Percentiles rank a stretch among this genome's conserved stretches.
Evolutionary conservation across 2,113 vertebrate species (phyloP).

Genomic region (Thunnus maccoyii): DNA sequence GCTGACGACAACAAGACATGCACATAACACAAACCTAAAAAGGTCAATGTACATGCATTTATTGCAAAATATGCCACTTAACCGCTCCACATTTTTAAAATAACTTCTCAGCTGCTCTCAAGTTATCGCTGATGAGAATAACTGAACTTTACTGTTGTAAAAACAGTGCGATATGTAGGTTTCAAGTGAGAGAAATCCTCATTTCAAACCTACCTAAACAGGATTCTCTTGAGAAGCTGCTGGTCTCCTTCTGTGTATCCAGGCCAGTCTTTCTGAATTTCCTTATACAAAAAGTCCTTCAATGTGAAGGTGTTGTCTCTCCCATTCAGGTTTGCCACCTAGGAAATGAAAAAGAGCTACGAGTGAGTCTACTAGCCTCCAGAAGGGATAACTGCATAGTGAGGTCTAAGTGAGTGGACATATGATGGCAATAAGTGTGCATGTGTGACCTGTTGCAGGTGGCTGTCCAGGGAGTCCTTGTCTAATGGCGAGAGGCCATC

Average conservation of each 20-base stretch:
- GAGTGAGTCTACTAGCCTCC: not conserved
- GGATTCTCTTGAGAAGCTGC: slow-evolving; percentile 93
- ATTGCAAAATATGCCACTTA: not conserved
- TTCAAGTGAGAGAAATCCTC: not conserved
- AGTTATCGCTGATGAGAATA: not conserved
- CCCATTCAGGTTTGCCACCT: slow-evolving; percentile 93
- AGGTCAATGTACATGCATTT: not conserved
- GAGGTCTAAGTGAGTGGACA: not conserved
- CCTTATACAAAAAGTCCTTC: slow-evolving; percentile 93
- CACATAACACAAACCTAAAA: not conserved
- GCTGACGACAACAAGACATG: not conserved
- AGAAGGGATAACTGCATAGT: not conserved
- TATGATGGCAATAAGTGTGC: not conserved
- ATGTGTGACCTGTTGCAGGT: slow-evolving; percentile 93
- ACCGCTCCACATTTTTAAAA: not conserved
- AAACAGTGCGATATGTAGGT: not conserved
- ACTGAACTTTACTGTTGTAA: too few relatives aligned
- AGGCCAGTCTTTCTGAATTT: slow-evolving; percentile 96
- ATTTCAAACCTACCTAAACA: slow-evolving; percentile 87
- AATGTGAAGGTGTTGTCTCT: slow-evolving; percentile 94
- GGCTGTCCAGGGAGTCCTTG: slow-evolving; percentile 92
- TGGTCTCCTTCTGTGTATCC: slow-evolving; percentile 97
- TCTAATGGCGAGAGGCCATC: slow-evolving; percentile 91
- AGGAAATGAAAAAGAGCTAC: slow-evolving; percentile 22
- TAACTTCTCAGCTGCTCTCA: not conserved